phyloP scores from a whole-genome alignment of 2,797 vertebrate genomes.

The Urosaurus nigricauda region DNA sequence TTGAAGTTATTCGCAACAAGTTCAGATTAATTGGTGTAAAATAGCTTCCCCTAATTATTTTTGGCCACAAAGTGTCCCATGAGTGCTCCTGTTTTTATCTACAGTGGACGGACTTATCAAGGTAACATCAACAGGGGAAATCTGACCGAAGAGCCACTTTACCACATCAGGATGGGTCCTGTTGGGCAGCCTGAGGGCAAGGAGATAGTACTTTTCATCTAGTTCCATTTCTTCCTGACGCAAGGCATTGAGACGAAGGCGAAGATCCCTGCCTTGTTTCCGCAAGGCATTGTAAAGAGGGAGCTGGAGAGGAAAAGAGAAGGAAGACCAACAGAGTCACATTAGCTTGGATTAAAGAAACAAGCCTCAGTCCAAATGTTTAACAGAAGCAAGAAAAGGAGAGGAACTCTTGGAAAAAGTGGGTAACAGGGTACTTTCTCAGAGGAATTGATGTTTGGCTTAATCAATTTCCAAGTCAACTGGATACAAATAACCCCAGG shows the following conservation, averaged over 20 bases:
- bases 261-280: constrained; percentile 81
- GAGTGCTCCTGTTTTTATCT: no score
- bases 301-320: constrained; percentile 70
- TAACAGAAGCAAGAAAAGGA: not conserved
- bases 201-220: constrained; percentile 83
- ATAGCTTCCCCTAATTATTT: no score
- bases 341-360: not conserved
- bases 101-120: no score
- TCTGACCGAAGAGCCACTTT: constrained; percentile 43
- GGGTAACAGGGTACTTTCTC: not conserved
- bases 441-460: not conserved
- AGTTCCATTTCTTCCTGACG: constrained; percentile 77
- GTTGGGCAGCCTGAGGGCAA: constrained; percentile 88
- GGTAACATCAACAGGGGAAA: no score
- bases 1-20: no score
- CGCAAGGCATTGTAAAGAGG: constrained; percentile 79
- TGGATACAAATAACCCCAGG: not conserved
- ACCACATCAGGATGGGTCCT: constrained; percentile 88
- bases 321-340: not conserved
- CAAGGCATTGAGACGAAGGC: constrained; percentile 78
- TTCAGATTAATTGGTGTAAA: no score
- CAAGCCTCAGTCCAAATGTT: not conserved
- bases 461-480: not conserved
- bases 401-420: no score
- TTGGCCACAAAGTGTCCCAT: no score